These are phyloP conservation scores for Drosophila gaucha DNA, from an alignment of 2,888 invertebrate genomes.

Conservation along the genomic window DNA sequence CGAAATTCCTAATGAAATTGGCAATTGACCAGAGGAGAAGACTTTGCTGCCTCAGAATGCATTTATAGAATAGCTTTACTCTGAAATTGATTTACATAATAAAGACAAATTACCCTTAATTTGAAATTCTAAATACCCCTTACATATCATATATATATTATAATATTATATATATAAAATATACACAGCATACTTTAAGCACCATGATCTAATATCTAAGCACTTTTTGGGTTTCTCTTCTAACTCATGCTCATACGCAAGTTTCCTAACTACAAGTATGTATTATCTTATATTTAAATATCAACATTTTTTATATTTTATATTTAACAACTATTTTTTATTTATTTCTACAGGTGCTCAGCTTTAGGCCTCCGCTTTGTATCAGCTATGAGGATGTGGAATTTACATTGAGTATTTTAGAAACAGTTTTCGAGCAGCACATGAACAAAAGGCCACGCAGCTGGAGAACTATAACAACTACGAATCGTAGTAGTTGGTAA, in stretches of 20 bases:
- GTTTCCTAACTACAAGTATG: slow-evolving; percentile 50
- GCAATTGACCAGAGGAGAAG: background rate
- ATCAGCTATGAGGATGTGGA: slow-evolving; percentile 93
- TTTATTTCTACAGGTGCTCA: slow-evolving; percentile 88
- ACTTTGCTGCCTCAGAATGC: slow-evolving; percentile 19
- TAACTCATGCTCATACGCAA: slow-evolving; percentile 60
- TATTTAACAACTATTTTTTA: background rate
- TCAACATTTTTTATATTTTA: background rate
- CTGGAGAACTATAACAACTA: slow-evolving; percentile 67
- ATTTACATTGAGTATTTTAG: slow-evolving; percentile 88
- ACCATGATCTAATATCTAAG: slow-evolving; percentile 27
- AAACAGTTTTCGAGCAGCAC: slow-evolving; percentile 71
- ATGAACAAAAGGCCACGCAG: slow-evolving; percentile 76
- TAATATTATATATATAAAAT: slow-evolving; percentile 10
- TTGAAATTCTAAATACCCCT: background rate
- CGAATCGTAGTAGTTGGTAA: background rate
- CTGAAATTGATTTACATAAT: slow-evolving; percentile 20
- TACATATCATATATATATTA: background rate
- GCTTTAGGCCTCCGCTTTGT: slow-evolving; percentile 98
- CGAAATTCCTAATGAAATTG: slow-evolving; percentile 3
- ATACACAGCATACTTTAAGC: too few relatives aligned
- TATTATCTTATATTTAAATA: slow-evolving; percentile 17
- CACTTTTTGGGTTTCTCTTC: slow-evolving; percentile 23
- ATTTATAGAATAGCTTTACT: slow-evolving; percentile 34
- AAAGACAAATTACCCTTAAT: slow-evolving; percentile 27